Evolutionary conservation across 2,797 vertebrate genomes (phyloP).

Genomic region (Chaenodraco wilsoni): DNA sequence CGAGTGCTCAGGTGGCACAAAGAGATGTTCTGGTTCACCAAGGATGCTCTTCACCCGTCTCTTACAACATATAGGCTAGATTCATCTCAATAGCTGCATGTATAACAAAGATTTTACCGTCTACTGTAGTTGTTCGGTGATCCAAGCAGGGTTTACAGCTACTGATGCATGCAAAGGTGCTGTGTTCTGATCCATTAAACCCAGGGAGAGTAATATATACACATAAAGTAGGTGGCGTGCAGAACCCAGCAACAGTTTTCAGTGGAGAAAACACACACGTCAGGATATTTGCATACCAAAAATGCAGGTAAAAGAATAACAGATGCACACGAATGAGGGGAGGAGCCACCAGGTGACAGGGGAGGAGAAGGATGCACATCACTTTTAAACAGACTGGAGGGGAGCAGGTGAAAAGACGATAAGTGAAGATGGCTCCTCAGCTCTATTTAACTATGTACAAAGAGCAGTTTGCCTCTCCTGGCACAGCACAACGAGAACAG

Average conservation of each 20-base stretch:
- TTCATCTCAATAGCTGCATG: conserved; percentile 34
- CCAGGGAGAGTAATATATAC: background rate
- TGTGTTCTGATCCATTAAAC: background rate
- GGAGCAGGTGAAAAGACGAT: conserved; percentile 23
- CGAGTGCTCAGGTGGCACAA: conserved; percentile 68
- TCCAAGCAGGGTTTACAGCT: background rate
- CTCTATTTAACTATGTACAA: conserved; percentile 78
- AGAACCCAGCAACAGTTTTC: conserved; percentile 1
- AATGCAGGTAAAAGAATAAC: background rate
- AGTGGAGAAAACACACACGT: background rate
- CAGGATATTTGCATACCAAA: background rate
- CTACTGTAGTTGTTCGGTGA: background rate
- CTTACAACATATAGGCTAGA: conserved; percentile 24
- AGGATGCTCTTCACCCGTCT: conserved; percentile 40
- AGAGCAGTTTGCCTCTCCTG: conserved; percentile 78
- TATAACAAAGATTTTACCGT: background rate
- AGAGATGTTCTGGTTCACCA: conserved; percentile 67
- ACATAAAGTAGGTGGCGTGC: background rate
- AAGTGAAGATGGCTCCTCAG: conserved; percentile 74
- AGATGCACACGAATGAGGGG: conserved; percentile 32
- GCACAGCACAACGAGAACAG: conserved; percentile 50
- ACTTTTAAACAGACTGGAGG: conserved; percentile 37
- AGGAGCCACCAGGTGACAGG: conserved; percentile 61
- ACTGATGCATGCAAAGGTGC: background rate
- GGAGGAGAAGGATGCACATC: conserved; percentile 48